Evolutionary conservation across 2,113 vertebrate genomes (phyloP).

Genomic region (Turnix velox): DNA sequence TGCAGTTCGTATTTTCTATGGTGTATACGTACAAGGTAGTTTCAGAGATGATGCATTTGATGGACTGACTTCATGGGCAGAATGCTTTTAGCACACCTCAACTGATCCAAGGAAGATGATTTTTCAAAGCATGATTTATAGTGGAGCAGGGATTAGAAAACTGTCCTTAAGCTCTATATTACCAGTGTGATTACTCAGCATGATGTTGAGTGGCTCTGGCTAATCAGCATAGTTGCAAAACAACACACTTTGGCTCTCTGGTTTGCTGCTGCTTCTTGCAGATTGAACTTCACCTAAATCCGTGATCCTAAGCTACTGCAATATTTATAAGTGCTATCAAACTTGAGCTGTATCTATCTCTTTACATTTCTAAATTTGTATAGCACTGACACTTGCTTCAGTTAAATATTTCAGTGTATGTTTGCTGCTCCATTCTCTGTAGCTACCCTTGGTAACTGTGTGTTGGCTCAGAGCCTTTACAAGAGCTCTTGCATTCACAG

Average conservation of each 20-base stretch:
- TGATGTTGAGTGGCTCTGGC: no score
- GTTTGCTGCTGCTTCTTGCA: background rate
- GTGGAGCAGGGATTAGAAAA: background rate
- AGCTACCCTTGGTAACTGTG: background rate
- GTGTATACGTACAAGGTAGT: background rate
- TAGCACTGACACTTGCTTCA: background rate
- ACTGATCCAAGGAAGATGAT: background rate
- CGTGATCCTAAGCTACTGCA: no score
- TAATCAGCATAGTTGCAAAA: background rate
- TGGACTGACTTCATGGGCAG: background rate
- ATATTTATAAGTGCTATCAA: no score
- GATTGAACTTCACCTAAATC: no score
- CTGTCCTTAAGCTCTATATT: background rate
- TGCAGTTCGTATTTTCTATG: background rate
- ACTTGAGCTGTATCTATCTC: background rate
- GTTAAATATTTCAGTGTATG: constrained; percentile 3
- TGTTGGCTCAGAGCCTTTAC: constrained; percentile 1
- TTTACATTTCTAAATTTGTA: background rate
- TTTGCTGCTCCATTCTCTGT: background rate
- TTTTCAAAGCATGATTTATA: background rate
- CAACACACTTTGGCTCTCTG: background rate
- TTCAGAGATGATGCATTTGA: background rate
- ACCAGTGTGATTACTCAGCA: background rate
- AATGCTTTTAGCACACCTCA: background rate
- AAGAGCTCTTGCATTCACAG: background rate